Evolutionary conservation across 2,113 vertebrate species (phyloP), one percentile per base, ranked within the genome.

Genomic region (Scophthalmus maximus): DNA sequence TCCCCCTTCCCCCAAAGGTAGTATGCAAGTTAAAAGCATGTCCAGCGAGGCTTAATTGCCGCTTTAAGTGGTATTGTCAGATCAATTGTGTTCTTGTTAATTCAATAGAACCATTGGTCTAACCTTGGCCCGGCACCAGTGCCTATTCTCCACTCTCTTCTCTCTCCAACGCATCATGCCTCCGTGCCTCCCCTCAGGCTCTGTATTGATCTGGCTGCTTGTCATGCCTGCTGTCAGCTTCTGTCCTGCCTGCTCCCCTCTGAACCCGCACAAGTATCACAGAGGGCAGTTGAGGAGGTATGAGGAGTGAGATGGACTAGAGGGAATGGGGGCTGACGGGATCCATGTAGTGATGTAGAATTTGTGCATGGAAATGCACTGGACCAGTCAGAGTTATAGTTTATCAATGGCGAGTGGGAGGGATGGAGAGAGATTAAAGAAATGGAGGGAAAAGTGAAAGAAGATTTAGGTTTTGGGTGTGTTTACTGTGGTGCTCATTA

Each of bases 181-280:
- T 68, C 61, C 68, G 46, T 73, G 49, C 71, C 68, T 78, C 53
- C 79, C 76, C 86, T 55, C 67, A 47, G 86, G 84, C 82, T 29
- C 63, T 44, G 11, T 92, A 92, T 93, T 90, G 91, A 94, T 93
- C 91, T 56, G 51, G 82, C 87, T 91, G 87, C 91, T 92, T 92
- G 90, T 93, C 89, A 92, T 93, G 87, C 88, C 74, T 77, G 84
- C 78, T 89, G 88, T 89, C 89, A 53, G 81, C 82, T 76, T 67
- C 72, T 77, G 83, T 87, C 84, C 81, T 84, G 72, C 82, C 81
- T 42, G 81, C 84, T 75, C 67, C 49, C 36, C 80, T 86, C 85
- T 92, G 80, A 92, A 90, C 76, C 68, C 63, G 71, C 80, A 78
- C 64, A 64, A 46, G 18, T 46, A n/a, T n/a, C 42, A 12, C 42